These are phyloP conservation scores for Smutsia gigantea DNA, from an alignment of 2,797 vertebrate genomes.

Conservation along the genomic window DNA sequence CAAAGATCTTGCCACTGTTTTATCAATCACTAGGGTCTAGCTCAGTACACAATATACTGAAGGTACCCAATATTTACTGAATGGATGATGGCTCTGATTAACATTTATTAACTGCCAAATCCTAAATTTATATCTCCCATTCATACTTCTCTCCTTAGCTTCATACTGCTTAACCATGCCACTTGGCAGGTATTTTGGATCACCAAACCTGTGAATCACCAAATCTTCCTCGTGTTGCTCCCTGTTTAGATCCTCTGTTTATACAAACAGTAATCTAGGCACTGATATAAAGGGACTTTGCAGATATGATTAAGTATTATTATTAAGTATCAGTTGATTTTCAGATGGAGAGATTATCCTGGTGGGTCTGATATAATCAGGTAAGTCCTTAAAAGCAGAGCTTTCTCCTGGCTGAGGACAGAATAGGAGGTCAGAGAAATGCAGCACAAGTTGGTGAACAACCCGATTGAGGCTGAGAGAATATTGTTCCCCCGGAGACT, in stretches of 20 bases:
- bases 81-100: not conserved
- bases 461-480: not conserved
- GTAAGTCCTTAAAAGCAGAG: constrained; percentile 44
- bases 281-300: constrained; percentile 4
- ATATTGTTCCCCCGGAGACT: not conserved
- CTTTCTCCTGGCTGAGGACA: not conserved
- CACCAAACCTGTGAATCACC: not conserved
- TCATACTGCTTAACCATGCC: not conserved
- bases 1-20: not conserved
- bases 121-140: constrained; percentile 22
- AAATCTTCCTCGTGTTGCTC: not conserved
- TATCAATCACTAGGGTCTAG: not conserved
- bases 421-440: constrained; percentile 30
- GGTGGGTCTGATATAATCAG: constrained; percentile 28
- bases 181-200: not conserved
- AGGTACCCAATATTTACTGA: not conserved
- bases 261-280: constrained; percentile 17
- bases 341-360: constrained; percentile 50
- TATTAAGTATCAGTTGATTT: not conserved
- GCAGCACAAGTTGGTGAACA: not conserved
- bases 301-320: constrained; percentile 36
- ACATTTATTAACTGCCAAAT: constrained; percentile 34
- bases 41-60: not conserved
- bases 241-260: not conserved
- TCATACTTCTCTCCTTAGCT: constrained; percentile 32